phyloP scores from a whole-genome alignment of 2,888 invertebrate genomes.

The Uloborus plumipes region DNA sequence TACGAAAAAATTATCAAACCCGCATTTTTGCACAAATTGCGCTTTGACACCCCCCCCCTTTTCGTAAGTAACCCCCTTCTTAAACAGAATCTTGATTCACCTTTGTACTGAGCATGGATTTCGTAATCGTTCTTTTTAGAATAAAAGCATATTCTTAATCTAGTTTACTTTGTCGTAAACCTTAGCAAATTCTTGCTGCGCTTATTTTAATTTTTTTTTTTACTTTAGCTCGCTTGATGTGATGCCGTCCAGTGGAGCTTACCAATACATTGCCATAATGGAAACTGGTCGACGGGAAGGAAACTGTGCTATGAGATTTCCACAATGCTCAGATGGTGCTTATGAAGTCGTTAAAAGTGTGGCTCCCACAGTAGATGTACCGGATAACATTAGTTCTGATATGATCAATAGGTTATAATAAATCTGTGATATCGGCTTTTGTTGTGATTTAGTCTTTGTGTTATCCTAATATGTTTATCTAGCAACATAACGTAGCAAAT shows the following conservation, averaged over 20 bases:
- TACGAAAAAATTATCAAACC: too few species aligned
- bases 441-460: too few species aligned
- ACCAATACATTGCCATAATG: conserved; percentile 46
- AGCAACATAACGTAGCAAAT: too few species aligned
- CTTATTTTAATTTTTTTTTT: background rate
- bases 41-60: too few species aligned
- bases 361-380: conserved; percentile 54
- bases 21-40: too few species aligned
- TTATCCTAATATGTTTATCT: too few species aligned
- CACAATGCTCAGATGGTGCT: conserved; percentile 37
- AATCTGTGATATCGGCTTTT: background rate
- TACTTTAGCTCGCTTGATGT: conserved; percentile 41
- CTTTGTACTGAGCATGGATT: too few species aligned
- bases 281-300: conserved; percentile 38
- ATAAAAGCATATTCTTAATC: too few species aligned
- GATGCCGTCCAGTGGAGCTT: conserved; percentile 35
- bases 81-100: too few species aligned
- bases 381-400: conserved; percentile 29
- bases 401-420: conserved; percentile 25
- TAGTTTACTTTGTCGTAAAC: too few species aligned
- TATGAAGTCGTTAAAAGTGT: conserved; percentile 54
- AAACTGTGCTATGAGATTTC: conserved; percentile 26
- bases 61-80: too few species aligned
- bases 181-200: background rate
- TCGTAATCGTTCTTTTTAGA: too few species aligned